A percentile compares a stretch with the other conserved stretches of the same genome.
Conservation (phyloP, 2,113 vertebrate genomes). For the Canis aureus region DNA sequence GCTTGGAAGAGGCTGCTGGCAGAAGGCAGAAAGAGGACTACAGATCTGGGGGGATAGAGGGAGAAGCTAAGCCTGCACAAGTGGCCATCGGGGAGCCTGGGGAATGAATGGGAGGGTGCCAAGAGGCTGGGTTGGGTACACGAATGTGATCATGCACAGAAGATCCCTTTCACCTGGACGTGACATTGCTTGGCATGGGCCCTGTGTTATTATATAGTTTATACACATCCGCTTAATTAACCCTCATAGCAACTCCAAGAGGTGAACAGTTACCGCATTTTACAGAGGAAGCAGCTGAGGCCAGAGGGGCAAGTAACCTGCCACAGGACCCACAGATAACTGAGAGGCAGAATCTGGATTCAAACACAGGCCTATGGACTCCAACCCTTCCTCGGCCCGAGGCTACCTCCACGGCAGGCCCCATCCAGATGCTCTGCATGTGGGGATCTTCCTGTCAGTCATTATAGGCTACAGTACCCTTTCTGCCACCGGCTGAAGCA, state of each 20-base stretch:
- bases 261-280: neutral
- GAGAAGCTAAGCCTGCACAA: neutral
- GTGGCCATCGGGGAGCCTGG: neutral
- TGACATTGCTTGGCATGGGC: neutral
- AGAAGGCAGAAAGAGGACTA: neutral
- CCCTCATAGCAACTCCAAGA: neutral
- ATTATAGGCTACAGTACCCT: neutral
- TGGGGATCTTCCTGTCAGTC: neutral
- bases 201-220: neutral
- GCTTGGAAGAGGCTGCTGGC: neutral
- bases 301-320: neutral
- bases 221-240: neutral
- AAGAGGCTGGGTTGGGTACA: neutral
- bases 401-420: neutral
- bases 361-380: neutral
- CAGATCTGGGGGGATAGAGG: neutral
- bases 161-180: neutral
- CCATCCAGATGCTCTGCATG: neutral
- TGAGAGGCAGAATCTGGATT: neutral
- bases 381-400: neutral
- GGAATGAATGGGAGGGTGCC: neutral
- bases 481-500: neutral
- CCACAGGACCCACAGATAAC: neutral
- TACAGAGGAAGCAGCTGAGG: neutral
- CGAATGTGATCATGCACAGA: neutral